These are phyloP conservation scores for Acropternis orthonyx DNA, from an alignment of 2,797 vertebrate species.

Conservation along the genomic window DNA sequence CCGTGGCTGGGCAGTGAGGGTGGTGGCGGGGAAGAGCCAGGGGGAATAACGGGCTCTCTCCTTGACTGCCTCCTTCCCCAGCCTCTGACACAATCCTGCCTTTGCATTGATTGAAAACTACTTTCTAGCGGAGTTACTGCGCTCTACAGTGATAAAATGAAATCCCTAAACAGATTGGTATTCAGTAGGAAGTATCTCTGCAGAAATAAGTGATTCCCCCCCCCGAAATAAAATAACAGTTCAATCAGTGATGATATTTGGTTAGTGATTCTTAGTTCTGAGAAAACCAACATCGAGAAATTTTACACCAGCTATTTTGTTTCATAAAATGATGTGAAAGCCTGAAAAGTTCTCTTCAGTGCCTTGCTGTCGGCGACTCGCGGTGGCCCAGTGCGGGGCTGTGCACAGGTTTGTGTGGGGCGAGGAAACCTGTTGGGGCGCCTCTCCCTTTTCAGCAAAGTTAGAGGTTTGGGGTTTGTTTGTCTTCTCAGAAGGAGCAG, in stretches of 20 bases:
- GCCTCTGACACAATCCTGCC: neutral
- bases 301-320: neutral
- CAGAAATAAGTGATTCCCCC: neutral
- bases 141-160: neutral
- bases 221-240: neutral
- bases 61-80: neutral
- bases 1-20: neutral
- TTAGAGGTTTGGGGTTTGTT: neutral
- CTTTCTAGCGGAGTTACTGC: neutral
- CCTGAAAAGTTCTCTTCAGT: neutral
- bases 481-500: neutral
- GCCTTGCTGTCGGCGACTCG: fast-evolving
- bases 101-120: neutral
- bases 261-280: neutral
- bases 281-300: neutral
- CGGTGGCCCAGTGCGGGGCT: neutral
- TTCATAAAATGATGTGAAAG: neutral
- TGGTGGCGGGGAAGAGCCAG: neutral
- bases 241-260: neutral
- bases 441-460: fast-evolving
- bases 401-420: fast-evolving
- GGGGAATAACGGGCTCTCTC: neutral
- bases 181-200: neutral
- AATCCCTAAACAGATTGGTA: neutral
- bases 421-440: neutral